Evolutionary conservation across 2,797 vertebrate genomes (phyloP).

Genomic region (Onychomys torridus): DNA sequence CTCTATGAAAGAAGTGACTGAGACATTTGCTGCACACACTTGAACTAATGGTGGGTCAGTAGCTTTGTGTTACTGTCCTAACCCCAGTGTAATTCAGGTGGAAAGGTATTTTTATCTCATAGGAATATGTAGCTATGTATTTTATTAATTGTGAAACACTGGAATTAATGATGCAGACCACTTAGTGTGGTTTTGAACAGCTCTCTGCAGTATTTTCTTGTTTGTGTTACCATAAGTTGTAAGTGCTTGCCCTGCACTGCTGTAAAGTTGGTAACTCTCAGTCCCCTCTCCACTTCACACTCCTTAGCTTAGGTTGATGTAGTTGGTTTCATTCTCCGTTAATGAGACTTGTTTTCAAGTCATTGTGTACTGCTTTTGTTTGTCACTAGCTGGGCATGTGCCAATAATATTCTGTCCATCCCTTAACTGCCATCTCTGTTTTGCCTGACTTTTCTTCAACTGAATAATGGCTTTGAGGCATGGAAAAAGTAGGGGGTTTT

Average conservation of each 20-base stretch:
- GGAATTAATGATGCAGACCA: slow-evolving; percentile 79
- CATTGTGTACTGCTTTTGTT: slow-evolving; percentile 72
- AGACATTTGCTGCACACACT: slow-evolving; percentile 77
- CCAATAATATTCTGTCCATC: slow-evolving; percentile 77
- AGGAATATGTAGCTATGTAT: slow-evolving; percentile 81
- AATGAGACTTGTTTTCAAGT: slow-evolving; percentile 79
- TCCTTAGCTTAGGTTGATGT: slow-evolving; percentile 59
- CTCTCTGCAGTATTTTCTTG: slow-evolving; percentile 73
- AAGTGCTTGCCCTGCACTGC: slow-evolving; percentile 64
- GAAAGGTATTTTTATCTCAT: slow-evolving; percentile 79
- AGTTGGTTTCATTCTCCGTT: slow-evolving; percentile 68
- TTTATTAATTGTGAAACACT: slow-evolving; percentile 84
- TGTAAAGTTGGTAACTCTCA: slow-evolving; percentile 65
- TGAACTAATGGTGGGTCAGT: slow-evolving; percentile 75
- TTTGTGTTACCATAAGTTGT: slow-evolving; percentile 75
- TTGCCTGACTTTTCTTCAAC: slow-evolving; percentile 66
- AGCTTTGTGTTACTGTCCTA: slow-evolving; percentile 68
- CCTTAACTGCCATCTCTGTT: slow-evolving; percentile 73
- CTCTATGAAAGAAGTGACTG: slow-evolving; percentile 69
- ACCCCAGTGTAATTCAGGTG: slow-evolving; percentile 79
- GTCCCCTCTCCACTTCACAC: slow-evolving; percentile 46
- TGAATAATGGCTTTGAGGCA: slow-evolving; percentile 74
- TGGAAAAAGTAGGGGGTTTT: slow-evolving; percentile 73
- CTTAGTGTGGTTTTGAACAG: slow-evolving; percentile 73
- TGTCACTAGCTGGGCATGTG: slow-evolving; percentile 77